Conservation (phyloP, 2,113 vertebrate species). For the Alosa alosa region DNA sequence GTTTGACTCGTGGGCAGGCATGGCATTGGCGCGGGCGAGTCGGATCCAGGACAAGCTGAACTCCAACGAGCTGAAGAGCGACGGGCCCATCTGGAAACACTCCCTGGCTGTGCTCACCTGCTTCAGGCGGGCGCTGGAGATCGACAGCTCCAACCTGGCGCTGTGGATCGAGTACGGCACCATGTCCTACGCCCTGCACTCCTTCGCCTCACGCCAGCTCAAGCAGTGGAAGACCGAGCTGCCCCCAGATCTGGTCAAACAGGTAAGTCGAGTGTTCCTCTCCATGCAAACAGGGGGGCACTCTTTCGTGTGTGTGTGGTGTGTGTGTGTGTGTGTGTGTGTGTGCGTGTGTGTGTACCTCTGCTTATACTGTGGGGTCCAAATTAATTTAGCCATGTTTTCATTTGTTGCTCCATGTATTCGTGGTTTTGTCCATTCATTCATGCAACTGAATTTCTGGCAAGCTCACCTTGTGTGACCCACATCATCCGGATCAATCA, state of each 20-base stretch:
- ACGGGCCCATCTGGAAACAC: conserved; percentile 95
- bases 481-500: too few relatives aligned
- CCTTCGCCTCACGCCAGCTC: conserved; percentile 91
- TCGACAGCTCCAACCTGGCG: conserved; percentile 89
- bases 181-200: conserved; percentile 86
- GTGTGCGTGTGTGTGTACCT: not conserved
- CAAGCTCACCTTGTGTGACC: too few relatives aligned
- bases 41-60: conserved; percentile 97
- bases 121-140: conserved; percentile 91
- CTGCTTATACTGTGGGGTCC: too few relatives aligned
- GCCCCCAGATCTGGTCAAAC: conserved; percentile 83
- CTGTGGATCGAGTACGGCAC: conserved; percentile 98
- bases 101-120: conserved; percentile 88
- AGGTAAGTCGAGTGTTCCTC: conserved; percentile 68
- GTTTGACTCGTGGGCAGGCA: conserved; percentile 98
- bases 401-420: too few relatives aligned
- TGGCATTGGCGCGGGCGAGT: conserved; percentile 94
- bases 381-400: not conserved
- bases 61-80: conserved; percentile 94
- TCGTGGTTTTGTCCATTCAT: not conserved
- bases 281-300: not conserved
- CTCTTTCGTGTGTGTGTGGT: not conserved
- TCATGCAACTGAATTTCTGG: not conserved
- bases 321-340: not conserved
- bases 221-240: conserved; percentile 89